Percentiles rank a stretch among this genome's conserved stretches.
Conservation (phyloP, 2,113 vertebrate species). For the Pangasianodon gigas region DNA sequence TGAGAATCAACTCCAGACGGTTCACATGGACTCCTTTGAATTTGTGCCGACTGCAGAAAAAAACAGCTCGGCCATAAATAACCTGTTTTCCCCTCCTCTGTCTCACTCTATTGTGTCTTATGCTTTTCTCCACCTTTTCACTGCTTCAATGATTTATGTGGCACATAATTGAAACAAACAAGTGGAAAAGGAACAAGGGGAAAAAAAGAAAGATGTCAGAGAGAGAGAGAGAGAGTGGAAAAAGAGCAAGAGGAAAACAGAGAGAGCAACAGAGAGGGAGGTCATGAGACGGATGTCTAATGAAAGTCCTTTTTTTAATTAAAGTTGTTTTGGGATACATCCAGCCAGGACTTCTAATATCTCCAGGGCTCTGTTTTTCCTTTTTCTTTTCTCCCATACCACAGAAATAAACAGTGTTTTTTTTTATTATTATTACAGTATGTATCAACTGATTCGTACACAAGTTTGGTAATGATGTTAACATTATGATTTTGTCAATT, state of each 20-base stretch:
- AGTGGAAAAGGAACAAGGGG: not conserved
- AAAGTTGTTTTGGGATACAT: not conserved
- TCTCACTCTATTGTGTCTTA: not conserved
- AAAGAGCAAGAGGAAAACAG: not conserved
- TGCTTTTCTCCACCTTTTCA: not conserved
- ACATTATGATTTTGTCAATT: too few species aligned
- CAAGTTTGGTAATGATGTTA: too few species aligned
- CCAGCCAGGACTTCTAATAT: not conserved
- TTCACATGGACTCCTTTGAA: not conserved
- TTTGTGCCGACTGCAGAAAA: not conserved
- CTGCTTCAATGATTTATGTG: not conserved
- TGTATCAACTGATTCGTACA: too few species aligned
- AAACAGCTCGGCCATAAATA: not conserved
- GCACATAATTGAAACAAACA: not conserved
- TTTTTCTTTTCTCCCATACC: not conserved
- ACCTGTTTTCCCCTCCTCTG: not conserved
- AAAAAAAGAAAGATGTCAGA: not conserved
- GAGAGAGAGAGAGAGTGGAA: not conserved
- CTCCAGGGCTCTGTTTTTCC: too few species aligned
- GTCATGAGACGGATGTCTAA: not conserved
- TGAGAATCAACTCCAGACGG: not conserved
- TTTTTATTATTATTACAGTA: not conserved
- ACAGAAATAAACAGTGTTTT: not conserved
- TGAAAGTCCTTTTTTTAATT: not conserved
- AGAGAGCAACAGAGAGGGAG: not conserved